These are phyloP conservation scores for Poicephalus gulielmi DNA, from an alignment of 2,113 vertebrate genomes.

Conservation along the genomic window DNA sequence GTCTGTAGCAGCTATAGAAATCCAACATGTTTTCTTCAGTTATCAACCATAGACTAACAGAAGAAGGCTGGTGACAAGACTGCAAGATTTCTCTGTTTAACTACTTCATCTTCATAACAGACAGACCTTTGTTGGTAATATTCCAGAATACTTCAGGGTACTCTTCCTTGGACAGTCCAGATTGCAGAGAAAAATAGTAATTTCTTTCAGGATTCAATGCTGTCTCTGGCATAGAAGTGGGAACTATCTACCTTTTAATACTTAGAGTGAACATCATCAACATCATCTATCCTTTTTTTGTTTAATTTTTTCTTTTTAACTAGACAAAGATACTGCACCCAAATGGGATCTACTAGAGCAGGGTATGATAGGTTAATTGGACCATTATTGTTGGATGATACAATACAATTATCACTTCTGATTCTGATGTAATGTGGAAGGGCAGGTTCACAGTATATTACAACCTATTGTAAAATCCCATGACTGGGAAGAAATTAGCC, in stretches of 20 bases:
- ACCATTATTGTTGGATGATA: not conserved
- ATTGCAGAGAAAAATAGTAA: not conserved
- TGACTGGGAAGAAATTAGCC: constrained; percentile 30
- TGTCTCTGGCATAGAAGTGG: not conserved
- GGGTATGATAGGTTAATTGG: constrained; percentile 39
- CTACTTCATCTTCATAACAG: not conserved
- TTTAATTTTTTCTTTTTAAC: not conserved
- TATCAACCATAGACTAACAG: not conserved
- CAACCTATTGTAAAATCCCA: constrained; percentile 12
- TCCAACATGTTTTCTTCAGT: not conserved
- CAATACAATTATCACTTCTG: constrained; percentile 41
- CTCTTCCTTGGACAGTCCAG: not conserved
- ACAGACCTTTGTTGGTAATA: not conserved
- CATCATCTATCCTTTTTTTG: not conserved
- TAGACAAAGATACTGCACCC: not conserved
- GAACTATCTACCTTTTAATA: not conserved
- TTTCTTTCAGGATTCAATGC: not conserved
- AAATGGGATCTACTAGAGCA: not conserved
- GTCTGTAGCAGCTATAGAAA: not conserved
- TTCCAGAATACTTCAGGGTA: not conserved
- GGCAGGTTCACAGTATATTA: constrained; percentile 23
- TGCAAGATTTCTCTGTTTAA: not conserved
- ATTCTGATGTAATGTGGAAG: constrained; percentile 19
- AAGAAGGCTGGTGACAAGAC: not conserved
- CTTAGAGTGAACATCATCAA: not conserved